Evolutionary conservation across 2,113 vertebrate genomes (phyloP).

Genomic region (Clupea harengus): DNA sequence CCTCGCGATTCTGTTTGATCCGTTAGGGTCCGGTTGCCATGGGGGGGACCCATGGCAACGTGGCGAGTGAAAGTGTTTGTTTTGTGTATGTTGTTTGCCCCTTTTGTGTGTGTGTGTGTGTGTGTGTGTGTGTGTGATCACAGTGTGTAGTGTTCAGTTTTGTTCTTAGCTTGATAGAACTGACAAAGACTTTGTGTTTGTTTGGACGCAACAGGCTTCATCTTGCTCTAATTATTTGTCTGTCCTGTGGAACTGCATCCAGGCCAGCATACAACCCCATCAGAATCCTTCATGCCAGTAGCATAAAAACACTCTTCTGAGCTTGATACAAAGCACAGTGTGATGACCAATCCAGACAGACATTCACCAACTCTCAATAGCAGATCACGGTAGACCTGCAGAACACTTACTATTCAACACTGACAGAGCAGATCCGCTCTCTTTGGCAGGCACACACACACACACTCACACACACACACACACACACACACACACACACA

Average conservation of each 20-base stretch:
- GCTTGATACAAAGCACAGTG: background rate
- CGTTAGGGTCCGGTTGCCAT: conserved; percentile 13
- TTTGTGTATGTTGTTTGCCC: background rate
- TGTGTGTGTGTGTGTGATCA: background rate
- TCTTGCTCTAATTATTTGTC: background rate
- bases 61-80: background rate
- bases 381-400: background rate
- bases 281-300: background rate
- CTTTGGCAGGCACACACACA: background rate
- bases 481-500: no score
- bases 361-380: background rate
- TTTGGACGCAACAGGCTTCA: background rate
- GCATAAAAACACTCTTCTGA: background rate
- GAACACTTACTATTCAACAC: background rate
- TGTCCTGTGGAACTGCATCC: no score
- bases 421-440: background rate
- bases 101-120: background rate
- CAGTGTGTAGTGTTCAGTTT: background rate
- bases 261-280: background rate
- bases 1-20: conserved; percentile 17
- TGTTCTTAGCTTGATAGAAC: background rate
- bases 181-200: background rate
- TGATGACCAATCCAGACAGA: background rate
- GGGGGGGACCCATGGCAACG: conserved; percentile 6
- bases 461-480: no score